Evolutionary conservation across 2,797 vertebrate species (phyloP).

Genomic region (Amblyraja radiata): DNA sequence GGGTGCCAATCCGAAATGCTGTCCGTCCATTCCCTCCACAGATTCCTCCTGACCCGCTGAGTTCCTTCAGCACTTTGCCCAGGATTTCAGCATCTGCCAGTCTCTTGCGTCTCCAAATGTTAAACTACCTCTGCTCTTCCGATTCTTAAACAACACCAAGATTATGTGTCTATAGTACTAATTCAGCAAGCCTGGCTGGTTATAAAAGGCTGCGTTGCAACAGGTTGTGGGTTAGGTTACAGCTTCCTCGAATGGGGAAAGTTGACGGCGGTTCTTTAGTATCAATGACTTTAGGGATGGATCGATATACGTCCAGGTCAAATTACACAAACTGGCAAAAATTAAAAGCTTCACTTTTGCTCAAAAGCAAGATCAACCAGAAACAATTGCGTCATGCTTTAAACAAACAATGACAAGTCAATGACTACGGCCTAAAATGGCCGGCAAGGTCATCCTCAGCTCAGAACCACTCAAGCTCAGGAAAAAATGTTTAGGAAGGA

Average conservation of each 20-base stretch:
- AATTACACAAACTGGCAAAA: constrained; percentile 31
- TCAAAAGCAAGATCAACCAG: background rate
- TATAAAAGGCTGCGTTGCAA: background rate
- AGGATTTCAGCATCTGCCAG: no score
- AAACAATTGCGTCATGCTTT: background rate
- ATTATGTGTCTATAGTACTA: background rate
- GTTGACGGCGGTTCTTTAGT: background rate
- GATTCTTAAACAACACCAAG: background rate
- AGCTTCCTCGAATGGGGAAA: background rate
- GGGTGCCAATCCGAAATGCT: no score
- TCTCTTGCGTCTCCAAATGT: no score
- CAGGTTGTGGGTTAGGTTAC: constrained; percentile 12
- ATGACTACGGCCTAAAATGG: background rate
- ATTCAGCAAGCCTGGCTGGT: background rate
- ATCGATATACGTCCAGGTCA: background rate
- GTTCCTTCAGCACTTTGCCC: no score
- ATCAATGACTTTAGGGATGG: background rate
- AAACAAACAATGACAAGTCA: background rate
- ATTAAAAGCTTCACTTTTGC: background rate
- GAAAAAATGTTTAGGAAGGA: no score
- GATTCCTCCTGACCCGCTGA: no score
- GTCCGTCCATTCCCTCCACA: no score
- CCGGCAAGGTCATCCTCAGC: background rate
- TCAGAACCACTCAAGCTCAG: background rate
- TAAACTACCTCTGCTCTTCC: background rate